Evolutionary conservation across 2,113 vertebrate species (phyloP), one percentile per base, ranked within the genome.

Genomic region (Corapipo altera): DNA sequence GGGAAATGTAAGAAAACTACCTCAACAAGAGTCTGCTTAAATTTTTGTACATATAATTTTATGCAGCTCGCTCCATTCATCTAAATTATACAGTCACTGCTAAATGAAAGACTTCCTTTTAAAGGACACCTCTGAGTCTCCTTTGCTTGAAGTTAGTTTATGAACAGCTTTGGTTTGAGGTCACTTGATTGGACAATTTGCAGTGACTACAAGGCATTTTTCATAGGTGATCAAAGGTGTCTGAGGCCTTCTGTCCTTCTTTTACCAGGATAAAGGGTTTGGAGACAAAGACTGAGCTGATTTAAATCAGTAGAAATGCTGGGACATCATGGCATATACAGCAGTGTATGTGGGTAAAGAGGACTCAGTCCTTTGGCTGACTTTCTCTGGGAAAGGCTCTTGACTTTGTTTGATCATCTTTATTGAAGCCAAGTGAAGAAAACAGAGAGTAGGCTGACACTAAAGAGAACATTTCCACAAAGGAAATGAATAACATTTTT

Each of bases 1-100:
- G 96, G 91, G 87, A 95, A 97, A 97, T 93, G 91, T 96, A 98
- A 97, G 97, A 98, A 96, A 98, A 96, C 97, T 95, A 76, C 95
- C 92, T 98, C 96, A 93, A 97, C 97, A 91, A 91, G 90, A 97
- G 79, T 88, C 97, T 92, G 79, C 94, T 98, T 97, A 95, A 83
- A 96, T 95, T 96, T 97, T 96, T 90, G 72, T 95, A 87, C 59
- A 13, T 94, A 77, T 95, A 96, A 97, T 94, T 96, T 93, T 77
- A 89, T 70, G 76, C 83, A 73, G 92, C 91, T 95, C 80, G 39
- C 91, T 49, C 54, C 86, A 81, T 95, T 94, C 94, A 95, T 88
- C 69, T 94, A 92, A 97, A 97, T 94, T 91, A 89, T 49, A 51
- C 65, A 52, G 85, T 59, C 80, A 58, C 20, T 70, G 82, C 39